Percentiles rank a stretch among this genome's conserved stretches.
These are phyloP conservation scores for Stenodera caucasica DNA, from an alignment of 2,888 invertebrate species.

Conservation along the genomic window DNA sequence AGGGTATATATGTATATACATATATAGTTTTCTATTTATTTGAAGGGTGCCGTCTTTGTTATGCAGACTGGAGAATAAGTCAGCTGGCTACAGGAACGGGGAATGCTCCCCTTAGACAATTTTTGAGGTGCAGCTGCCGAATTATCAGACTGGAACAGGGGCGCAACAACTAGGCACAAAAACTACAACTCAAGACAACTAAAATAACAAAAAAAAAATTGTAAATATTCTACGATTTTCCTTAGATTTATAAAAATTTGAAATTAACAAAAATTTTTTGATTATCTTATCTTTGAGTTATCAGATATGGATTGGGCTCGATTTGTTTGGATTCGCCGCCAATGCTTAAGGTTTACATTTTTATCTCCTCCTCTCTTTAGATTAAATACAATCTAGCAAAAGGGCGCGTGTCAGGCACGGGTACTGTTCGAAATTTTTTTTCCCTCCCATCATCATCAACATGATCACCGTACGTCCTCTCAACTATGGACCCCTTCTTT, in stretches of 20 bases:
- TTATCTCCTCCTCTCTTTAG: conserved; percentile 47
- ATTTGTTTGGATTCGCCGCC: conserved; percentile 31
- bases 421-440: conserved; percentile 52
- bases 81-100: conserved; percentile 51
- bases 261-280: too few species aligned
- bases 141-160: conserved; percentile 21
- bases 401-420: conserved; percentile 54
- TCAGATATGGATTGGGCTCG: conserved; percentile 16
- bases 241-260: too few species aligned
- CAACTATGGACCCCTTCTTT: conserved; percentile 34
- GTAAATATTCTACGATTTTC: not conserved
- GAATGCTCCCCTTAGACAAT: conserved; percentile 18
- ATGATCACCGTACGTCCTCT: not conserved
- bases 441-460: conserved; percentile 35
- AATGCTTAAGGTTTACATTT: conserved; percentile 48
- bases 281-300: too few species aligned
- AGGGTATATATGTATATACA: conserved; percentile 35
- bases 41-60: conserved; percentile 55
- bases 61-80: conserved; percentile 53
- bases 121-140: conserved; percentile 41
- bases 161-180: conserved; percentile 7
- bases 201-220: not conserved
- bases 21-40: conserved; percentile 43
- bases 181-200: not conserved
- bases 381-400: conserved; percentile 52